Conservation (phyloP, 2,797 vertebrate species). For the Aplochiton taeniatus region DNA sequence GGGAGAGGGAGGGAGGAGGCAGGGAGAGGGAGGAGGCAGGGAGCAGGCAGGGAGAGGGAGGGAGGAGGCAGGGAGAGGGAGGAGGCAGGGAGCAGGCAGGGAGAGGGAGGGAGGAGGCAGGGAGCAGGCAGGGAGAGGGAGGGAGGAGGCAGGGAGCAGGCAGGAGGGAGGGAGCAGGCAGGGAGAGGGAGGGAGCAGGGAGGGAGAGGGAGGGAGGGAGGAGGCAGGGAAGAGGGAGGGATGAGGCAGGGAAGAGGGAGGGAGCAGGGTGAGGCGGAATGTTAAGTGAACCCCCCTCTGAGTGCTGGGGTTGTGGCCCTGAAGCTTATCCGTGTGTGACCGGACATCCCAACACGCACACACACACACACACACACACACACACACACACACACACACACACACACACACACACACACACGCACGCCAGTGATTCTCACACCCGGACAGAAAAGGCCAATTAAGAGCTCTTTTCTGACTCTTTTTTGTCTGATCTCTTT, state of each 20-base stretch:
- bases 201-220: background rate
- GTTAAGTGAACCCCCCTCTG: slow-evolving; percentile 53
- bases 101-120: slow-evolving; percentile 1
- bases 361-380: slow-evolving; percentile 17
- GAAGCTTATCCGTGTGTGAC: slow-evolving; percentile 38
- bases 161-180: background rate
- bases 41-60: background rate
- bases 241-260: background rate
- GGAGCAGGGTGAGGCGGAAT: slow-evolving; percentile 10
- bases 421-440: slow-evolving; percentile 11
- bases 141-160: background rate
- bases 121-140: background rate
- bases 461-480: slow-evolving; percentile 14
- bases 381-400: slow-evolving; percentile 16
- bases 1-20: slow-evolving; percentile 13
- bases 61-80: slow-evolving; percentile 22
- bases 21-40: slow-evolving; percentile 3
- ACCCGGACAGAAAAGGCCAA: slow-evolving; percentile 31
- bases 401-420: slow-evolving; percentile 7
- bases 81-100: slow-evolving; percentile 4
- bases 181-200: background rate
- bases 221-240: background rate
- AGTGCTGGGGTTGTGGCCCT: slow-evolving; percentile 17
- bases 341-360: slow-evolving; percentile 4
- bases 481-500: slow-evolving; percentile 2